These are phyloP conservation scores for Pocillopora damicornis DNA, from an alignment of 64 coral and sea anemone genomes.

Conservation along the genomic window DNA sequence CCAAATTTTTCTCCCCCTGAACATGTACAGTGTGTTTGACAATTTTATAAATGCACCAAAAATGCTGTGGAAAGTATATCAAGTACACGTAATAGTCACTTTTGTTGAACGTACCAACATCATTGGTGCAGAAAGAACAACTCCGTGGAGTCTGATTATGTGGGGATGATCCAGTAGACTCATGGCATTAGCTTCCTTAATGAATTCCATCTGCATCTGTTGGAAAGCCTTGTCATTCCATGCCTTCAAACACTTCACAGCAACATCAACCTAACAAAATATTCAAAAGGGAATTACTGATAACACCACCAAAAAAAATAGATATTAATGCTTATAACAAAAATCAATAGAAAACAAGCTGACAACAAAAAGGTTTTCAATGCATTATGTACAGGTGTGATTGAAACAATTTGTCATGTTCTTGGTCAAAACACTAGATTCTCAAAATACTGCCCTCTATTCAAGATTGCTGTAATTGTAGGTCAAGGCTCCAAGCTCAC, in stretches of 20 bases:
- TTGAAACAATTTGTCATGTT: no score
- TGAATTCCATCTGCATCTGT: constrained; percentile 89
- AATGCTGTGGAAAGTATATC: no score
- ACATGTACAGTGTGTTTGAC: no score
- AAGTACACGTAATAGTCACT: not conserved
- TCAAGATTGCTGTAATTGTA: no score
- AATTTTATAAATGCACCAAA: no score
- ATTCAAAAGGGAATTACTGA: not conserved
- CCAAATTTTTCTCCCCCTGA: no score
- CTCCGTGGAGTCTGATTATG: constrained; percentile 78
- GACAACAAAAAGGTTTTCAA: no score
- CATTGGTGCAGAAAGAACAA: constrained; percentile 80
- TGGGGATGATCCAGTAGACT: constrained; percentile 84
- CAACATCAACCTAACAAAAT: constrained; percentile 71
- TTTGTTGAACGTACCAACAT: constrained; percentile 55
- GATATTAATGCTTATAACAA: not conserved
- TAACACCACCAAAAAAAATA: not conserved
- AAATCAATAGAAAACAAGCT: not conserved
- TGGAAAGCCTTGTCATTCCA: constrained; percentile 68
- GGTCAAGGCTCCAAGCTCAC: no score
- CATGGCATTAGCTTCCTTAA: constrained; percentile 97
- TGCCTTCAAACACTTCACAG: constrained; percentile 85
- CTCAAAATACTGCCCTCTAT: no score
- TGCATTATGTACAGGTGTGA: no score
- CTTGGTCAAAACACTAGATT: no score